Evolutionary conservation across 2,797 vertebrate species (phyloP).

Genomic region (Megalops cyprinoides): DNA sequence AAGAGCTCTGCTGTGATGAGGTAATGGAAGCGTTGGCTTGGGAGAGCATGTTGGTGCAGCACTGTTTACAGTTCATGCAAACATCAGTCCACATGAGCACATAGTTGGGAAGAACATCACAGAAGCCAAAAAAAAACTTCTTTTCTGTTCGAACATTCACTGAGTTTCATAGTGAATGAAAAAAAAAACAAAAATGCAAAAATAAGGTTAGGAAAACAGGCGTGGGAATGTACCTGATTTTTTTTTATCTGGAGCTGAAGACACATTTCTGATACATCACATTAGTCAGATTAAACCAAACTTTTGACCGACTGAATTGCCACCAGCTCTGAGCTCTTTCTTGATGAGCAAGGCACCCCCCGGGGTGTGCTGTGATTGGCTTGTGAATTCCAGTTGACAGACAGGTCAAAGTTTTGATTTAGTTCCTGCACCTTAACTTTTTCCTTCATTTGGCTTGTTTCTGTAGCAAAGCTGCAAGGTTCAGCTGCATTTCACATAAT

Average conservation of each 20-base stretch:
- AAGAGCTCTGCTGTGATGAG: constrained; percentile 25
- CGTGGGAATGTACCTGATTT: constrained; percentile 35
- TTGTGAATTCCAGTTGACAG: constrained; percentile 32
- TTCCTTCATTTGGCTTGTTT: constrained; percentile 61
- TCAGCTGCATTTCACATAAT: constrained; percentile 40
- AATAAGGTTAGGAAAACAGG: constrained; percentile 27
- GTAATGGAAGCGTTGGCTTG: constrained; percentile 26
- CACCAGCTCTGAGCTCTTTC: constrained; percentile 3
- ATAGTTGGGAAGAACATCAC: constrained; percentile 19
- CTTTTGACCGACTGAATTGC: constrained; percentile 44
- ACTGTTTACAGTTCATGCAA: constrained; percentile 50
- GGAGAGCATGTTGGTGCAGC: constrained; percentile 5
- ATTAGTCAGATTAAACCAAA: constrained; percentile 69
- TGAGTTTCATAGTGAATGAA: constrained; percentile 29
- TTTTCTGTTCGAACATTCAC: constrained; percentile 28
- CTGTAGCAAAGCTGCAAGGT: constrained; percentile 76
- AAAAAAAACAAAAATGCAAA: constrained; percentile 37
- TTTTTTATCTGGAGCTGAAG: constrained; percentile 68
- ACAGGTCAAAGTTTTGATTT: constrained; percentile 63
- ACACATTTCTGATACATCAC: constrained; percentile 70
- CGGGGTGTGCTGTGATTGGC: background rate
- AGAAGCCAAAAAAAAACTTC: constrained; percentile 29
- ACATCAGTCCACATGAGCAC: constrained; percentile 26
- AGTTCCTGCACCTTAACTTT: constrained; percentile 53
- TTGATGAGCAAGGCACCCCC: background rate